Base-by-base conservation (phyloP, 2,888 invertebrate genomes). In the Pseudanteris insignis region DNA sequence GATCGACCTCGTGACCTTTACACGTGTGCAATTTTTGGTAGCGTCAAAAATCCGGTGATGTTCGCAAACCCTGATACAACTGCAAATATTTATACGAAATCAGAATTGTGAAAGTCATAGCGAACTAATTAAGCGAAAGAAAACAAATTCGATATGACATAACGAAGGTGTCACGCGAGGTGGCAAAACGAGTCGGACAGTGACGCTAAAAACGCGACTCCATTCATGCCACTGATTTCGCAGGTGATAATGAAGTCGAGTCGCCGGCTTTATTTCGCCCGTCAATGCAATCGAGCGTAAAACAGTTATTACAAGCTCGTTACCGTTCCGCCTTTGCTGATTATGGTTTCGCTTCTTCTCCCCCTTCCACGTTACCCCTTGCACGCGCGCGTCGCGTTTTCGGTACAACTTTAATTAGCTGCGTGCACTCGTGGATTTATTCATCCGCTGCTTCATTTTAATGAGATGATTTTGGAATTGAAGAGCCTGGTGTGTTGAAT, bases 41-140 rank as follows among this genome's bases (percentile, higher is more conserved):
- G n/a, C n/a, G n/a, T n/a, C n/a, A n/a, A n/a, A n/a, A n/a, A n/a
- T n/a, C n/a, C n/a, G n/a, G n/a, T n/a, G n/a, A n/a, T n/a, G n/a
- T n/a, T n/a, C n/a, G n/a, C n/a, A n/a, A n/a, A n/a, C n/a, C n/a
- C n/a, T n/a, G n/a, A n/a, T n/a, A n/a, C n/a, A n/a, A n/a, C n/a
- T n/a, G n/a, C n/a, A n/a, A n/a, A n/a, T n/a, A n/a, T n/a, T n/a
- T n/a, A n/a, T 18, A 18, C 18, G 18, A 4, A 18, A 18, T 18
- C 18, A 18, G 18, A 18, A 3, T 18, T 50, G 37, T 14, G 50
- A 43, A 34, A 50, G 33, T 44, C 14, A 44, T 24, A 14, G 8
- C 8, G 12, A 5, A 38, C 34, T 55, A 55, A 55, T 55, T 47
- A 55, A 36, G 15, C 30, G 6, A 9, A 18, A 24, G 34, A 47